Percentiles rank a stretch among this genome's conserved stretches.
These are phyloP conservation scores for Drosophila punjabiensis DNA, from an alignment of 1,140 invertebrate genomes.

Conservation along the genomic window DNA sequence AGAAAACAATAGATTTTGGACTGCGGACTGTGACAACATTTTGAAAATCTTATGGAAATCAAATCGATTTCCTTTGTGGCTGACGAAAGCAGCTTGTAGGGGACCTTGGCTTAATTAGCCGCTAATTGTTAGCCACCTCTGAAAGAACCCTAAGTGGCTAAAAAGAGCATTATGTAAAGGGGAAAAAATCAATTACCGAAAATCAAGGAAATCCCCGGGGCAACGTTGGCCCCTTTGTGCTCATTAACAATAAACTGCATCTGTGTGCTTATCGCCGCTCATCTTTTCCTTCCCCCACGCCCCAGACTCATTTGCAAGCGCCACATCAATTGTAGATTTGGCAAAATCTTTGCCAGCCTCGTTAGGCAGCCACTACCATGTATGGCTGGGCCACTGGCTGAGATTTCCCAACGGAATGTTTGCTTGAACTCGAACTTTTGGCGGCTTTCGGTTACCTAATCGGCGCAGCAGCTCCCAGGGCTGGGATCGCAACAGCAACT, in stretches of 20 bases:
- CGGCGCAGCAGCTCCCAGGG: constrained; percentile 29
- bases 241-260: constrained; percentile 27
- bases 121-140: constrained; percentile 30
- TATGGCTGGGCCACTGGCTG: constrained; percentile 7
- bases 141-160: constrained; percentile 3
- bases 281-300: constrained; percentile 12
- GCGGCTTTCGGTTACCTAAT: constrained; percentile 68
- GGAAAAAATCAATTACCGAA: constrained; percentile 19
- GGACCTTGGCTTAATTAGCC: constrained; percentile 57
- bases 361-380: constrained; percentile 22
- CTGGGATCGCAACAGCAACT: constrained; percentile 51
- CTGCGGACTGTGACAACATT: constrained; percentile 14
- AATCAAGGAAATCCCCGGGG: constrained; percentile 28
- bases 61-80: constrained; percentile 49
- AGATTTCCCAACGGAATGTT: constrained; percentile 60
- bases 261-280: constrained; percentile 8
- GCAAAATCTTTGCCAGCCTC: constrained; percentile 37
- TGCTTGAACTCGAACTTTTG: constrained; percentile 82
- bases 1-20: constrained; percentile 8
- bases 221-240: constrained; percentile 10
- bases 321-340: constrained; percentile 38
- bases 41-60: constrained; percentile 49
- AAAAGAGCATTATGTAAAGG: neutral
- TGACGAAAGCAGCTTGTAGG: constrained; percentile 26
- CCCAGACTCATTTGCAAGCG: constrained; percentile 27